Evolutionary conservation across 53 echinoderm and acorn worm species (phyloP), one percentile per base, ranked within the genome.

Genomic region (Apostichopus leukothele): DNA sequence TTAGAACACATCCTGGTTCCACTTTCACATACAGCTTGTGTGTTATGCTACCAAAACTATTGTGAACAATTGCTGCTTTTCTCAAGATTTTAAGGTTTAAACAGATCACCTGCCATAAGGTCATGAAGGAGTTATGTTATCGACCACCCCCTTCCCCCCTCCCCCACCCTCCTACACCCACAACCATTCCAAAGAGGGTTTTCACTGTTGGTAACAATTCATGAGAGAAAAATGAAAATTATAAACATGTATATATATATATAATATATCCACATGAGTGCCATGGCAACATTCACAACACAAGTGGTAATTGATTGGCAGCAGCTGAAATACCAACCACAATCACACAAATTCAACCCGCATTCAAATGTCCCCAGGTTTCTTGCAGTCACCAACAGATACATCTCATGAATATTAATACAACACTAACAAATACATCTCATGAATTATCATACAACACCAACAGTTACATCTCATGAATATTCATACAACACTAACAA

Each of bases 201-300:
- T 57, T 57, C 57, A 57, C 7, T 57, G 7, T 57, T 57, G 39
- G 39, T 10, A 57, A 10, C 57, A 57, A 57, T 57, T 57, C 71
- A 71, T n/a, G 71, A 71, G 71, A 63, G 4, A 13, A 63, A 63
- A 9, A 63, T 18, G 0, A 71, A 71, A 71, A 71, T 71, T 14
- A 71, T 16, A 71, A 71, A 57, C 7, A 57, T 57, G 4, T 57
- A 57, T 57, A 57, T 57, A 57, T 8, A 57, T 57, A 57, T 71
- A 71, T n/a, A 71, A 71, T 16, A 19, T 71, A 71, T 71, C 71
- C 71, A 71, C 16, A 71, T 71, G 71, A 71, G 71, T 71, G 71
- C 71, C 18, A 71, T 71, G 71, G 71, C 20, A 71, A 71, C 71
- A 71, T 71, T 71, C 71, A 71, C 39, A 39, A 39, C 71, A 71